Base-by-base conservation (phyloP, 1,140 invertebrate genomes). In the Plectrocnemia conspersa region DNA sequence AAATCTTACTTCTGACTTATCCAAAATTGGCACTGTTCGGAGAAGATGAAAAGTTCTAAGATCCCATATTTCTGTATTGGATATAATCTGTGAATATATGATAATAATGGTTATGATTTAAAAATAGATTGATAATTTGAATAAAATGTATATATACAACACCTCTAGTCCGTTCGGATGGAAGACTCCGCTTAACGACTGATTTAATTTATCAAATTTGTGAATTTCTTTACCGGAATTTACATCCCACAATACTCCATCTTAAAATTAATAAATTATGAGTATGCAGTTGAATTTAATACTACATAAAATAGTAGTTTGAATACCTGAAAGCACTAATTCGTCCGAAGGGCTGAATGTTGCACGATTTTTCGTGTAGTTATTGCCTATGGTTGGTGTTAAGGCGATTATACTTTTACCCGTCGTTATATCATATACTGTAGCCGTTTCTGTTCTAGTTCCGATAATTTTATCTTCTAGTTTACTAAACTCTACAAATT, bases 131-230 rank as follows among this genome's bases (percentile, higher is more conserved):
- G n/a, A n/a, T n/a, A n/a, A n/a, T n/a, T n/a, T n/a, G n/a, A n/a
- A n/a, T n/a, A n/a, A n/a, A n/a, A n/a, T n/a, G 35, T 41, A 61
- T 79, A n/a, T n/a, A n/a, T n/a, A n/a, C n/a, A n/a, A n/a, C 62
- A 93, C 89, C 74, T 98, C 94, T 29, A 93, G 77, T 0, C 94
- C 95, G 69, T 94, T 96, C 0, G 96, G 95, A 82, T 98, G 95
- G 68, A 99, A 99, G 1, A 95, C 85, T 0, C 96, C 97, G 66
- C 91, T 97, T 16, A 97, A 81, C 27, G 85, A 85, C 66, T 95
- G 87, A 74, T 98, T 97, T 16, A 98, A 79, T 72, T 98, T 98
- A 74, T 98, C 97, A 66, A 99, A 94, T 66, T 98, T 98, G 69
- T 98, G 93, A 40, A 97, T 89, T 64, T 89, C 82, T 64, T 88